Base-by-base conservation (phyloP, 2,888 invertebrate genomes). In the Mycalesis mineus region DNA sequence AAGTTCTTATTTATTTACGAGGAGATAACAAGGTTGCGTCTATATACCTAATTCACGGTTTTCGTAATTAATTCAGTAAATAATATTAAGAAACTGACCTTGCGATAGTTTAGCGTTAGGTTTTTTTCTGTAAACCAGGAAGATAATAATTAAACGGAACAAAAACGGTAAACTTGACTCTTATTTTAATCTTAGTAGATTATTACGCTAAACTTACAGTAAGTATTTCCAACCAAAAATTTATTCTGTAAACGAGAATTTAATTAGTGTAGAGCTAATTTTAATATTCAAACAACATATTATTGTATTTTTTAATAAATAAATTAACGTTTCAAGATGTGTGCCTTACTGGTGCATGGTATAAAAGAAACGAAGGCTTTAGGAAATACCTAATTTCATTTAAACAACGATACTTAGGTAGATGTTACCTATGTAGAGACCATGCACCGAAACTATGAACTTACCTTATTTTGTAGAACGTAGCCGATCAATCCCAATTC, bases 401-500 rank as follows among this genome's bases (percentile, higher is more conserved):
- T n/a, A n/a, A n/a, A n/a, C 22, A 22, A 22, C 22, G 22, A 22
- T 22, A 22, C 5, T 22, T 2, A 36, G 36, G 11, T 36, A 11
- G 1, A 9, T 4, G n/a, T n/a, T n/a, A n/a, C n/a, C 11, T 11
- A 36, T 39, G 7, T 39, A 2, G 6, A n/a, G 3, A 31, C 5
- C 45, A 31, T 31, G 31, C 29, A 29, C 36, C 28, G 9, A 39
- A 52, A 15, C 17, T 56, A 55, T 37, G 31, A 62, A 72, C 84
- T 78, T 71, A 86, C 86, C 85, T 85, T 81, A 75, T 73, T 72
- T 70, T 68, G 67, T 67, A 69, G 67, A 71, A 69, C 71, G 77
- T 72, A 75, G 72, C 72, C 73, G 74, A 76, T 77, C 74, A 79
- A 82, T 82, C 80, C 83, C 81, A 82, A 79, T 78, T 80, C 78